These are phyloP conservation scores for Proterorhinus semilunaris DNA, from an alignment of 2,113 vertebrate species.

Conservation along the genomic window DNA sequence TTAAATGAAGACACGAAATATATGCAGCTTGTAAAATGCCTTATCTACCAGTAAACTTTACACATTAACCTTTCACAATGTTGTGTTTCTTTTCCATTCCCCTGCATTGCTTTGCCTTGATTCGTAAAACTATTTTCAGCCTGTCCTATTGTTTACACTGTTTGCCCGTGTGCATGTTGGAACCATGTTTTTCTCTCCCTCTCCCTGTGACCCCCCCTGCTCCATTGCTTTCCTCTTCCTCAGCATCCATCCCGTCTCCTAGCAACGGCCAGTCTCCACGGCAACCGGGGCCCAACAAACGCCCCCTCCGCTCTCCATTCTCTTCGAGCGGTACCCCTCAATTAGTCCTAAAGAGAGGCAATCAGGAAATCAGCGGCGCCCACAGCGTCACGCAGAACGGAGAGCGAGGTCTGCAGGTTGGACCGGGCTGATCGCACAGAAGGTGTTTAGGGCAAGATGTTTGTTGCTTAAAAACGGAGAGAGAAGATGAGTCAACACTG, in stretches of 20 bases:
- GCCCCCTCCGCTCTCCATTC: slow-evolving; percentile 63
- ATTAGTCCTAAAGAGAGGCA: slow-evolving; percentile 69
- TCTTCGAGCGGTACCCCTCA: slow-evolving; percentile 54
- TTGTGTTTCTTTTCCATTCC: too few species aligned
- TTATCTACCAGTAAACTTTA: too few species aligned
- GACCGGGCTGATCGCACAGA: slow-evolving; percentile 8
- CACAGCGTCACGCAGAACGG: slow-evolving; percentile 13
- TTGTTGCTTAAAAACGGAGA: background rate
- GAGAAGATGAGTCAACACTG: slow-evolving; percentile 2
- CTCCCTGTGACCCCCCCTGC: slow-evolving; percentile 71
- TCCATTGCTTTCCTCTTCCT: slow-evolving; percentile 67
- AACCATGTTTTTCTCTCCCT: slow-evolving; percentile 66
- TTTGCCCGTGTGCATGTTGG: slow-evolving; percentile 17
- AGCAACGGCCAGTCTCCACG: slow-evolving; percentile 79
- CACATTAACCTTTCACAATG: too few species aligned
- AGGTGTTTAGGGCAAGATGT: background rate
- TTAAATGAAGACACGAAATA: too few species aligned
- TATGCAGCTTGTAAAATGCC: too few species aligned
- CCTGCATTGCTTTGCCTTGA: too few species aligned
- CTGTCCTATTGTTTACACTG: background rate
- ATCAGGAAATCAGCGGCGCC: slow-evolving; percentile 50
- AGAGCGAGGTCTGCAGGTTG: slow-evolving; percentile 6
- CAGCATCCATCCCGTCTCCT: slow-evolving; percentile 74
- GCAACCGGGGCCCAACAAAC: slow-evolving; percentile 77
- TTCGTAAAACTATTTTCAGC: background rate